Evolutionary conservation across 2,797 vertebrate species (phyloP).

Genomic region (Phylloscopus collybita): DNA sequence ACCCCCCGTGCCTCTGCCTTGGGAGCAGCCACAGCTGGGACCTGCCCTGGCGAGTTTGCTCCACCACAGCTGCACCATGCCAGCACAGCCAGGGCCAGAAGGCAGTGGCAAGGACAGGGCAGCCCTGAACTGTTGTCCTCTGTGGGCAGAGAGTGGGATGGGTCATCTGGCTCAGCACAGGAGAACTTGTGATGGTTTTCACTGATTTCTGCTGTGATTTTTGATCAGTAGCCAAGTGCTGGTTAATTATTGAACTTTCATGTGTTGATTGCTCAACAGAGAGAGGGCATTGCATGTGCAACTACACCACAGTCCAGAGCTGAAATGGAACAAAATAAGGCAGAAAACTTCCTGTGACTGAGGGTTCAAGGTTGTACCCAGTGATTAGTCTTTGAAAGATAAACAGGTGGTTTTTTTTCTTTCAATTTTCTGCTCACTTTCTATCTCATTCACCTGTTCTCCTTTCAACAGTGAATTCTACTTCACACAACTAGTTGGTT

Average conservation of each 20-base stretch:
- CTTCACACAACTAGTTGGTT: background rate
- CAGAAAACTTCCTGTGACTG: background rate
- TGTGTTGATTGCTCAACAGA: background rate
- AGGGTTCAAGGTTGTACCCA: background rate
- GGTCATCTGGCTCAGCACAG: background rate
- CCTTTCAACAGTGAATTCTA: background rate
- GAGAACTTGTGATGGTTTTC: background rate
- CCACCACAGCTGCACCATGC: background rate
- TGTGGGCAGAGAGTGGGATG: accelerated
- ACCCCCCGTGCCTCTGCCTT: accelerated
- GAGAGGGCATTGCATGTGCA: background rate
- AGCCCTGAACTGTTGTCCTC: background rate
- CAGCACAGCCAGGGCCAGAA: background rate
- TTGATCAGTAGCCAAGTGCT: background rate
- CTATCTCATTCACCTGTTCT: background rate
- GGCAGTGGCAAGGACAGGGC: background rate
- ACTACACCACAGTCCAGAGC: background rate
- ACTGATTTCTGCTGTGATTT: background rate
- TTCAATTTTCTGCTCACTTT: background rate
- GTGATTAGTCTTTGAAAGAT: background rate
- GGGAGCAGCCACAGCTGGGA: accelerated
- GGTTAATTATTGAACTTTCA: background rate
- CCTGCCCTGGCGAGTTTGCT: background rate
- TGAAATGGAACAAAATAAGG: background rate
- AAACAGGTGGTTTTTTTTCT: background rate